Percentiles rank a stretch among this genome's conserved stretches.
Evolutionary conservation across 2,888 invertebrate species (phyloP).

Genomic region (Netelia melanura): DNA sequence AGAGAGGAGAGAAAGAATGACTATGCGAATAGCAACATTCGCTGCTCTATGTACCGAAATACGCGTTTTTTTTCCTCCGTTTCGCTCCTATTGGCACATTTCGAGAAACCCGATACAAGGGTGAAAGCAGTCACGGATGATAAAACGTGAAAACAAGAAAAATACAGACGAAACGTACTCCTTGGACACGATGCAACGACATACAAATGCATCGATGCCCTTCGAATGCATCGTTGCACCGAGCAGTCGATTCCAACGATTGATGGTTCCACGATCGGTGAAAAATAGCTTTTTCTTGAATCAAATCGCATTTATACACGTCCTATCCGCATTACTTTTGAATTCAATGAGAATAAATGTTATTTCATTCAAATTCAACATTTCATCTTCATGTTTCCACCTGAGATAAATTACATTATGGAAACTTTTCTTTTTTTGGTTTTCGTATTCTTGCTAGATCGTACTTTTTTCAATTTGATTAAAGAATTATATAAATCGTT

Average conservation of each 20-base stretch:
- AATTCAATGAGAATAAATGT: no score
- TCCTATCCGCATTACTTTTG: no score
- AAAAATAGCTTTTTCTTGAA: no score
- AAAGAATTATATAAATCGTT: background rate
- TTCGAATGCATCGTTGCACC: conserved; percentile 39
- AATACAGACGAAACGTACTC: conserved; percentile 45
- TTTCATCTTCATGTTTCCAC: no score
- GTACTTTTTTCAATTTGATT: background rate
- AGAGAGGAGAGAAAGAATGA: no score
- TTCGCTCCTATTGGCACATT: conserved; percentile 14
- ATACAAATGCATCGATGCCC: conserved; percentile 66
- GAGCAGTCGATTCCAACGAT: background rate
- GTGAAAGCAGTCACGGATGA: conserved; percentile 38
- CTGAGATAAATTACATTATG: no score
- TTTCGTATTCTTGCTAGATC: no score
- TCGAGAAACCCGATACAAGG: conserved; percentile 11
- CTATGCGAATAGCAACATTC: no score
- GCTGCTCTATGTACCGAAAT: background rate
- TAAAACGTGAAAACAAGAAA: conserved; percentile 54
- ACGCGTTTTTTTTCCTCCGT: conserved; percentile 24
- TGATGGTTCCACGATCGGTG: no score
- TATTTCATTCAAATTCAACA: no score
- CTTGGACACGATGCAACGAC: conserved; percentile 59
- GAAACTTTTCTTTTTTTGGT: no score
- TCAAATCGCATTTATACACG: no score